A percentile compares a stretch with the other conserved stretches of the same genome.
Evolutionary conservation across 1,140 invertebrate genomes (phyloP).

Genomic region (Hycleus phaleratus): DNA sequence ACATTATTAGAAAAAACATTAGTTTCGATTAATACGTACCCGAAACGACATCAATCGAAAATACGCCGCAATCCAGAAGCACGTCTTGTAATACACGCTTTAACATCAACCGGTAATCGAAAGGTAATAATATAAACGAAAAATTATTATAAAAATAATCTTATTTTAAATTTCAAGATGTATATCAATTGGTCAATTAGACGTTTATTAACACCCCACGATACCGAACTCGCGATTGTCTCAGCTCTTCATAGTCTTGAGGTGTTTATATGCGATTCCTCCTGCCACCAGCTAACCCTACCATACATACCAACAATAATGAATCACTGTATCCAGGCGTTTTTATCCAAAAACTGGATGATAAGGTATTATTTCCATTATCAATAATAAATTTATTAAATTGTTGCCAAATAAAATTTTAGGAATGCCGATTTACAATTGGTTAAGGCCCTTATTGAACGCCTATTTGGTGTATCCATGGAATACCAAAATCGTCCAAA

Average conservation of each 20-base stretch:
- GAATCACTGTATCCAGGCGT: slow-evolving; percentile 17
- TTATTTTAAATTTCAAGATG: too few species aligned
- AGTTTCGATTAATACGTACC: background rate
- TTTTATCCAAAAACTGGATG: slow-evolving; percentile 20
- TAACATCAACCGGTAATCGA: background rate
- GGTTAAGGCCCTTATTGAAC: slow-evolving; percentile 22
- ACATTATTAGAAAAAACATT: slow-evolving; percentile 17
- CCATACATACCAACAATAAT: slow-evolving; percentile 13
- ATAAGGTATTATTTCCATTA: slow-evolving; percentile 11
- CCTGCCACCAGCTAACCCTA: slow-evolving; percentile 17
- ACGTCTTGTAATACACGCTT: slow-evolving; percentile 24
- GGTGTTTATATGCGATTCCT: slow-evolving; percentile 24
- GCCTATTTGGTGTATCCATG: slow-evolving; percentile 21
- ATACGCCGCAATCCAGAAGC: slow-evolving; percentile 26
- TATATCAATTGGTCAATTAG: too few species aligned
- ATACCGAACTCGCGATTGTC: background rate
- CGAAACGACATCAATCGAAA: slow-evolving; percentile 15
- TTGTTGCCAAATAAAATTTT: slow-evolving; percentile 7
- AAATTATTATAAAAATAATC: too few species aligned
- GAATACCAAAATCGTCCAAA: slow-evolving; percentile 18
- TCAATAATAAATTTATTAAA: background rate
- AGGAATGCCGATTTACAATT: slow-evolving; percentile 27
- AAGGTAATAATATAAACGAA: too few species aligned
- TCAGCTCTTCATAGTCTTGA: slow-evolving; percentile 23
- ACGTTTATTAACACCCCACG: background rate